Conservation (phyloP, 2,797 vertebrate species). For the Dicrostonyx torquatus region DNA sequence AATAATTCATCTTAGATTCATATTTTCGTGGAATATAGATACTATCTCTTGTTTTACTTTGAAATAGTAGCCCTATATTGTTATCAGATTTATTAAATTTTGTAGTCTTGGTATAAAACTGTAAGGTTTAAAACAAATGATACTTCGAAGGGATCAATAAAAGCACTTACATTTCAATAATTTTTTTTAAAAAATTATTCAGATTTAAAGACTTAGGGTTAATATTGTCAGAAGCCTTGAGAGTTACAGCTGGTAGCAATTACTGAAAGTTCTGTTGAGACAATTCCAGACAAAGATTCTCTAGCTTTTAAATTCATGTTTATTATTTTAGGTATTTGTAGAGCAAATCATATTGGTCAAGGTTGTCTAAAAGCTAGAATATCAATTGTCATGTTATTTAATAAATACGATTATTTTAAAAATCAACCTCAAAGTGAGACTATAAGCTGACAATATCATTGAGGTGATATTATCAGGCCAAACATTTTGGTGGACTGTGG, state of each 20-base stretch:
- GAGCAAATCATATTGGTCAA: neutral
- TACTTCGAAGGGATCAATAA: neutral
- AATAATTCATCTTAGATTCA: constrained; percentile 7
- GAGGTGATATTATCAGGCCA: neutral
- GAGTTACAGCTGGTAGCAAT: no score
- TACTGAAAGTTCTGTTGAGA: neutral
- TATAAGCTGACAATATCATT: neutral
- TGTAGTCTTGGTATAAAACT: neutral
- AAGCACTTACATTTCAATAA: constrained; percentile 1
- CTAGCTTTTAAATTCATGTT: neutral
- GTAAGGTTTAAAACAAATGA: neutral
- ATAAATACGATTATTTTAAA: neutral
- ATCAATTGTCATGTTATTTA: neutral
- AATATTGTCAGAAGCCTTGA: no score
- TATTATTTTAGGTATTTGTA: neutral
- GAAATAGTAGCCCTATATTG: neutral
- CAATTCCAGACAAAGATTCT: neutral
- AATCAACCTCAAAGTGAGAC: neutral
- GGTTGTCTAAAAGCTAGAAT: neutral
- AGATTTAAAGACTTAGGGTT: neutral
- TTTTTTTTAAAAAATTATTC: neutral
- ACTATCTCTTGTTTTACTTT: neutral
- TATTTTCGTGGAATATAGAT: neutral
- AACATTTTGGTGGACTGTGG: neutral
- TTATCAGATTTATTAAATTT: neutral